Conservation (phyloP, 2,888 invertebrate species). For the Gonocerus acuteangulatus region DNA sequence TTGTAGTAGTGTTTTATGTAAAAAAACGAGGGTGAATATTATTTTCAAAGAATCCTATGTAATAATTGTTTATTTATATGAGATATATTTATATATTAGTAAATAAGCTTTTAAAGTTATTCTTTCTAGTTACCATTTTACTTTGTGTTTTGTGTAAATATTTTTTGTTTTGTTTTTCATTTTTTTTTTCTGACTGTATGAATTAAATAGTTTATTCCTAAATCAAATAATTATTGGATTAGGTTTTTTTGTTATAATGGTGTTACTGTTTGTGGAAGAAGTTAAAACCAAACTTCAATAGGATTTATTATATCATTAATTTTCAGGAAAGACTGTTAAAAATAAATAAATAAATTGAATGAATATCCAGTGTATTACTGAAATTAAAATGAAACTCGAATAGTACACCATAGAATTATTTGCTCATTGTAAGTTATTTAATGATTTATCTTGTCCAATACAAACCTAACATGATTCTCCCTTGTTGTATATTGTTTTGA, state of each 20-base stretch:
- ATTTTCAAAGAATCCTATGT: constrained; percentile 18
- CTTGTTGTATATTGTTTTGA: too few relatives aligned
- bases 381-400: too few relatives aligned
- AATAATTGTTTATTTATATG: constrained; percentile 24
- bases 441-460: constrained; percentile 1
- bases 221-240: too few relatives aligned
- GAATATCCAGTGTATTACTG: too few relatives aligned
- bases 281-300: too few relatives aligned
- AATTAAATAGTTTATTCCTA: too few relatives aligned
- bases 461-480: neutral
- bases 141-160: constrained; percentile 5
- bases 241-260: too few relatives aligned
- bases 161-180: constrained; percentile 16
- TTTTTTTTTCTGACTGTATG: too few relatives aligned
- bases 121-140: constrained; percentile 20
- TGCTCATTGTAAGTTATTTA: constrained; percentile 14
- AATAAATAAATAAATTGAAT: too few relatives aligned
- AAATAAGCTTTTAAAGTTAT: constrained; percentile 15
- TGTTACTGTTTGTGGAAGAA: too few relatives aligned
- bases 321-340: too few relatives aligned
- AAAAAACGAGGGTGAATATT: constrained; percentile 18
- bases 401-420: constrained; percentile 9
- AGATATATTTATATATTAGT: constrained; percentile 25
- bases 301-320: too few relatives aligned
- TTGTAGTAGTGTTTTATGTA: constrained; percentile 12